Evolutionary conservation across 2,888 invertebrate genomes (phyloP).

Genomic region (Machimus rusticus): DNA sequence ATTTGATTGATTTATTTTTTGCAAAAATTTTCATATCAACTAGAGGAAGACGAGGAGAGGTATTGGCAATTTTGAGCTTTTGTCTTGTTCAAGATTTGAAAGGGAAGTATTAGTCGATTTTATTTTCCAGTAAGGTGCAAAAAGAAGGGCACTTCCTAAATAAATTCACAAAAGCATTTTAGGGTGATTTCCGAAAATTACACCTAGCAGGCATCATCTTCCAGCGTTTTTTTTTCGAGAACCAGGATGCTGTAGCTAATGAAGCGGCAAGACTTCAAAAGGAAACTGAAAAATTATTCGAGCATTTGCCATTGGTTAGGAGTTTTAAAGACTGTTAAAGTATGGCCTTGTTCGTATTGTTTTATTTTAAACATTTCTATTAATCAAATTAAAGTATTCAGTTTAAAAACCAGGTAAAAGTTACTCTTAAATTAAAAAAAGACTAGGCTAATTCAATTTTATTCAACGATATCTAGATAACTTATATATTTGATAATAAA

Average conservation of each 20-base stretch:
- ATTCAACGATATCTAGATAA: too few relatives aligned
- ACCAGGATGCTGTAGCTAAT: background rate
- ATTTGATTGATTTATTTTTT: conserved; percentile 19
- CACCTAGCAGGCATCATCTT: background rate
- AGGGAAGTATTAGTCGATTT: background rate
- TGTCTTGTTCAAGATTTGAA: background rate
- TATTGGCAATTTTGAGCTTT: background rate
- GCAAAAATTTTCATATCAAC: background rate
- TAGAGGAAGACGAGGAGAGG: background rate
- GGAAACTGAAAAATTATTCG: background rate
- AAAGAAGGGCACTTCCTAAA: background rate
- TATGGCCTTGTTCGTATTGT: background rate
- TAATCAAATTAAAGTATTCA: background rate
- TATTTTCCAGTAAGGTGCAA: background rate
- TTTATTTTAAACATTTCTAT: background rate
- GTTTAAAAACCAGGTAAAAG: background rate
- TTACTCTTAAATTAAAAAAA: too few relatives aligned
- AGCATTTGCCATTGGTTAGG: background rate
- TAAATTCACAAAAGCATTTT: background rate
- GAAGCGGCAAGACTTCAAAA: background rate
- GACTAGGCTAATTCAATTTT: too few relatives aligned
- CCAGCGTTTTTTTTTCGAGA: background rate
- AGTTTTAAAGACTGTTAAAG: background rate
- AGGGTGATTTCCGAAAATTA: background rate
- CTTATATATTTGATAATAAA: too few relatives aligned